phyloP scores from a whole-genome alignment of 2,113 vertebrate genomes.

The Labeo rohita region DNA sequence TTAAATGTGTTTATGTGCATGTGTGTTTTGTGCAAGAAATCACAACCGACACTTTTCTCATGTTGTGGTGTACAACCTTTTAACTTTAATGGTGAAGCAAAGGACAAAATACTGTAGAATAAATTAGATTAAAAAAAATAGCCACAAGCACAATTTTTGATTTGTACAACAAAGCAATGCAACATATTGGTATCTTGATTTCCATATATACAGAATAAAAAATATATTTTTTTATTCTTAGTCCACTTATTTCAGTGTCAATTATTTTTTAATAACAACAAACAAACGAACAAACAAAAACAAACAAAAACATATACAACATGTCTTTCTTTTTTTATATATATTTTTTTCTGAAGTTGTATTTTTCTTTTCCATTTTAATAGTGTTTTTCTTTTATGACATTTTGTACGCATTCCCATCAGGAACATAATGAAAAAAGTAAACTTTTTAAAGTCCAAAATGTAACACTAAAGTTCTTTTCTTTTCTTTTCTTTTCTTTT shows the following conservation, averaged over 20 bases:
- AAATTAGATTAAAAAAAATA: constrained; percentile 84
- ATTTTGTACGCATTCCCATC: constrained; percentile 54
- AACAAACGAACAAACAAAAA: constrained; percentile 59
- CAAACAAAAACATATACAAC: constrained; percentile 68
- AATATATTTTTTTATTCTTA: constrained; percentile 76
- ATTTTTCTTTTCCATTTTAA: constrained; percentile 54
- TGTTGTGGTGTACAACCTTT: constrained; percentile 77
- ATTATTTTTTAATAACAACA: constrained; percentile 62
- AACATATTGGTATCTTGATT: constrained; percentile 69
- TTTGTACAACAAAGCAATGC: constrained; percentile 83
- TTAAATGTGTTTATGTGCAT: background rate
- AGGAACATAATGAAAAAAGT: constrained; percentile 47
- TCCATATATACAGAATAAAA: constrained; percentile 79
- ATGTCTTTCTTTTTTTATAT: constrained; percentile 49
- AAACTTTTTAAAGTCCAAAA: constrained; percentile 44
- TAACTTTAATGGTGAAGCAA: constrained; percentile 88
- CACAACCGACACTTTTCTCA: constrained; percentile 25
- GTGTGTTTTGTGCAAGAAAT: background rate
- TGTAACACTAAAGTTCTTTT: constrained; percentile 35
- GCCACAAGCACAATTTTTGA: constrained; percentile 83
- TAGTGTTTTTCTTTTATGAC: constrained; percentile 37
- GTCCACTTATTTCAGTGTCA: constrained; percentile 77
- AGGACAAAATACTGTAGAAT: constrained; percentile 83
- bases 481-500: constrained; percentile 26
- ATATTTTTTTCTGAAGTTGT: constrained; percentile 49